Conservation (phyloP, 2,113 vertebrate species). For the Oryzias woworae region DNA sequence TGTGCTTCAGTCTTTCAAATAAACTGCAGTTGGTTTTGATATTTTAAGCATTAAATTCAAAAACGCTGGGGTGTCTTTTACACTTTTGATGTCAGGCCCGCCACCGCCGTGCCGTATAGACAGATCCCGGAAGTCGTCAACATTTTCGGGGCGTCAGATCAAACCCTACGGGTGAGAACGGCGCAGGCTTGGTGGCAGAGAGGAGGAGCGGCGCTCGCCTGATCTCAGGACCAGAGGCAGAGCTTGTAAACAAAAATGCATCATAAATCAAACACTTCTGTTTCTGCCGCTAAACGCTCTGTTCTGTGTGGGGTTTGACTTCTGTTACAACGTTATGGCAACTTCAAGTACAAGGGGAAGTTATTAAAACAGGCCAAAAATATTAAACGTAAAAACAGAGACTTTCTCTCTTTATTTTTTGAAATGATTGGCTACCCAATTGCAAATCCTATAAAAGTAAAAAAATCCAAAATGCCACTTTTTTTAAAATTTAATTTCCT, state of each 20-base stretch:
- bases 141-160: not conserved
- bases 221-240: conserved; percentile 7
- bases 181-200: not conserved
- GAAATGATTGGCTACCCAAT: conserved; percentile 46
- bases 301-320: not conserved
- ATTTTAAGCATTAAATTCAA: not conserved
- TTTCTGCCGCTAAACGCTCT: conserved; percentile 11
- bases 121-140: not conserved
- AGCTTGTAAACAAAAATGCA: conserved; percentile 30
- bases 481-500: conserved; percentile 6
- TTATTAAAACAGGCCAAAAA: conserved; percentile 17
- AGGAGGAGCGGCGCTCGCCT: not conserved
- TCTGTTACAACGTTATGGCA: conserved; percentile 43
- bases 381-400: conserved; percentile 25
- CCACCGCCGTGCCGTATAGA: conserved; percentile 6
- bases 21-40: conserved; percentile 13
- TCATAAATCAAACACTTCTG: not conserved
- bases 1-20: conserved; percentile 50
- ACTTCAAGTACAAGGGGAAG: conserved; percentile 14
- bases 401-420: conserved; percentile 13
- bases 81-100: conserved; percentile 6
- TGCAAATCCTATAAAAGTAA: conserved; percentile 26
- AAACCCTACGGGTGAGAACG: conserved; percentile 1
- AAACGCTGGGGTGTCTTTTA: conserved; percentile 17
- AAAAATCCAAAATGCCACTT: conserved; percentile 28